Evolutionary conservation across 1,140 invertebrate genomes (phyloP), one percentile per base, ranked within the genome.

Genomic region (Trachymyrmex cornetzi): DNA sequence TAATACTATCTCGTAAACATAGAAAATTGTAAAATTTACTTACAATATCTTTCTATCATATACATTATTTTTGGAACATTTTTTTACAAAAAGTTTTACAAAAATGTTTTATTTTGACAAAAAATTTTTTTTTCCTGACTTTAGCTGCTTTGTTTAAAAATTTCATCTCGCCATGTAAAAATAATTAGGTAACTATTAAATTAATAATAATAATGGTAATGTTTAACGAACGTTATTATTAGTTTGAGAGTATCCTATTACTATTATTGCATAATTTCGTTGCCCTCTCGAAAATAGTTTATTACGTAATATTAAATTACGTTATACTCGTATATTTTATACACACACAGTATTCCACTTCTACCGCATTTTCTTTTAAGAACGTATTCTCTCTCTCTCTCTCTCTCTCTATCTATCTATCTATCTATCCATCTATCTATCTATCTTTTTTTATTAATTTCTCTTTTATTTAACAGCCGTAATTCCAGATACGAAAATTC

Each of bases 81-180:
- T 75, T 77, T 77, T 38, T 44, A 5, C 22, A 77, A 44, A 14
- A 72, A 27, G 6, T 57, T 59, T 77, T 53, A 74, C 3, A 12
- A 22, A 12, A 22, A 30, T 19, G 7, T 24, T 59, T 77, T 24
- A 9, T 14, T 4, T 67, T 38, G 16, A 24, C 0, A 22, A 57
- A 59, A 38, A 38, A 0, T 0, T 24, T 24, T 44, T 24, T 61
- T 44, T 38, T 34, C 24, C 4, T 0, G 11, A 38, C 22, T 38
- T 38, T 38, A 38, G 34, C 7, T 38, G 34, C 0, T 11, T 24
- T 19, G 22, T 14, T 24, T 19, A 0, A 19, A 44, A 44, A 63
- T 48, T 63, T 27, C 9, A 3, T 55, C 24, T 53, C 19, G 0
- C 4, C 7, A 27, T 19, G 16, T n/a, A 75, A 16, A 22, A 38